Percentiles rank a stretch among this genome's conserved stretches.
Evolutionary conservation across 2,888 invertebrate genomes (phyloP).

Genomic region (Polydrusus tereticollis): DNA sequence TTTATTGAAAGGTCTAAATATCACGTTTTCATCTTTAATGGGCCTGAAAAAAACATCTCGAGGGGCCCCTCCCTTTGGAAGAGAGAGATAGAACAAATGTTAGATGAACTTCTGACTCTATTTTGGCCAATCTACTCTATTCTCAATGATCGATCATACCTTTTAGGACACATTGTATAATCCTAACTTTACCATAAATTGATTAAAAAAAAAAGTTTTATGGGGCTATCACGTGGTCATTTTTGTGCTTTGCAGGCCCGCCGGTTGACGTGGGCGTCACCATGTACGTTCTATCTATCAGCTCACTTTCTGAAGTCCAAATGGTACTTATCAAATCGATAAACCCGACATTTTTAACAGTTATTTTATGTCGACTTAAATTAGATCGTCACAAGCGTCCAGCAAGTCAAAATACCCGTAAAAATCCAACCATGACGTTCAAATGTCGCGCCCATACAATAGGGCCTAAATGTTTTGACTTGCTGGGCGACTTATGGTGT

Average conservation of each 20-base stretch:
- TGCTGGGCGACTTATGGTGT: background rate
- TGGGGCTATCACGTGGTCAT: conserved; percentile 20
- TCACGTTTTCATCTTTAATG: too few relatives aligned
- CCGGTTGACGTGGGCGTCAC: conserved; percentile 98
- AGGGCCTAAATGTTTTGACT: background rate
- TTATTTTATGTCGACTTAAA: conserved; percentile 28
- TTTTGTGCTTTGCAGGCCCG: conserved; percentile 79
- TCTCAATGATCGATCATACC: too few relatives aligned
- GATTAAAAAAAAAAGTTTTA: background rate
- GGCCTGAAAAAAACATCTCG: too few relatives aligned
- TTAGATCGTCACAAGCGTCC: conserved; percentile 13
- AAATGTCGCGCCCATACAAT: background rate
- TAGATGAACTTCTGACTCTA: too few relatives aligned
- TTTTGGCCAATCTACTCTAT: too few relatives aligned
- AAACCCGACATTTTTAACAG: conserved; percentile 22
- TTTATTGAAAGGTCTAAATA: too few relatives aligned
- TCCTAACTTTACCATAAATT: too few relatives aligned
- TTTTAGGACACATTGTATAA: too few relatives aligned
- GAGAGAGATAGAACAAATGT: too few relatives aligned
- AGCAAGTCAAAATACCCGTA: conserved; percentile 10
- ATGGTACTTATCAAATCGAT: conserved; percentile 77
- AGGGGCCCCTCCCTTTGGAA: too few relatives aligned
- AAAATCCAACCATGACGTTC: background rate
- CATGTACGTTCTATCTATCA: conserved; percentile 98
- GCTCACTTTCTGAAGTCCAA: conserved; percentile 97